Evolutionary conservation across 2,797 vertebrate genomes (phyloP), one percentile per base, ranked within the genome.

Genomic region (Gymnoscopelus braueri): DNA sequence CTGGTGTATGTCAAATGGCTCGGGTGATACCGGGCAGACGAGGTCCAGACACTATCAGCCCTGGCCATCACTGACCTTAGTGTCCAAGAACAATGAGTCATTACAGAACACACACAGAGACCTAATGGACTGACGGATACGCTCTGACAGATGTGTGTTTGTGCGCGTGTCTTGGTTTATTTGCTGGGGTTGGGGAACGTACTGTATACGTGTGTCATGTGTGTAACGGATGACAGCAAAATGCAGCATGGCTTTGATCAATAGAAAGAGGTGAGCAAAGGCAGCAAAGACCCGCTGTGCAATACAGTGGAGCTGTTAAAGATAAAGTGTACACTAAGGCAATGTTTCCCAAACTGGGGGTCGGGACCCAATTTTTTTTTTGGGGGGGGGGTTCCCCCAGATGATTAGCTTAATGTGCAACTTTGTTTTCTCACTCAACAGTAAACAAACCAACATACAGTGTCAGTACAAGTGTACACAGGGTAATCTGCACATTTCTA

Each of bases 1-100:
- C 83, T 79, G 89, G 93, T 92, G 87, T 85, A 87, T 89, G 88
- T 93, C 90, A 92, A 91, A 90, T 79, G 88, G 75, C 87, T 88
- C 88, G 83, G 78, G 86, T 87, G 87, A 83, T 44, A 60, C 78
- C 5, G 32, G 69, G 71, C 69, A 88, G 88, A 91, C 79, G 29
- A 77, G 80, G 84, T 81, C 81, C 82, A 86, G 87, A 79, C 80
- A 69, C 84, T 88, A 93, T 93, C 92, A 84, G 88, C 68, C 74
- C 65, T 69, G 84, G 87, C 89, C 89, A 93, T 93, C 91, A 87
- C 83, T 87, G 84, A 88, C 86, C 89, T 90, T 83, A 29, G 8
- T 44, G 39, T 92, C 85, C 74, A 84, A 60, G 88, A 91, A 92
- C 91, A 93, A 89, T 86, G 79, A 89, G 87, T 91, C 87, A 91